Conservation (phyloP, 2,797 vertebrate genomes). For the Halcyon leucocephala region DNA sequence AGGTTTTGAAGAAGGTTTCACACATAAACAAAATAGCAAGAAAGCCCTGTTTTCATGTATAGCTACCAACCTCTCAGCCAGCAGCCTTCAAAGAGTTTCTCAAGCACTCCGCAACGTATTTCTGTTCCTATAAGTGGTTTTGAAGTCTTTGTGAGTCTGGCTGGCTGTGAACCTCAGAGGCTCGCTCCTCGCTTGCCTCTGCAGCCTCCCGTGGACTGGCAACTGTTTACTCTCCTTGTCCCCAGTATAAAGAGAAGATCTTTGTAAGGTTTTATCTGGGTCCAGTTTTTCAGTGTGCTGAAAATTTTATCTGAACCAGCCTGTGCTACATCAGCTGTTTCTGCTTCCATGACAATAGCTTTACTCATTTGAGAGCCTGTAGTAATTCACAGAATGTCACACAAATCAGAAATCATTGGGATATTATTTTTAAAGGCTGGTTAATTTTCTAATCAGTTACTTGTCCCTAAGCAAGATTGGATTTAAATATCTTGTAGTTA, state of each 20-base stretch:
- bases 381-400: background rate
- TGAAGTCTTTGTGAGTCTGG: background rate
- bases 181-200: background rate
- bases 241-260: background rate
- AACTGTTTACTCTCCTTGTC: background rate
- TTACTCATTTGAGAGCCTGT: background rate
- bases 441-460: background rate
- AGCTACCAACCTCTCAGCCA: background rate
- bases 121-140: background rate
- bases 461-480: background rate
- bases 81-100: background rate
- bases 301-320: background rate
- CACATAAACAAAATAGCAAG: accelerated
- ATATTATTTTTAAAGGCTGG: background rate
- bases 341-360: background rate
- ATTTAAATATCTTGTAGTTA: background rate
- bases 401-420: background rate
- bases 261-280: background rate
- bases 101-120: background rate
- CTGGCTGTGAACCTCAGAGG: background rate
- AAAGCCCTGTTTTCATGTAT: background rate
- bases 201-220: background rate
- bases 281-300: background rate
- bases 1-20: background rate
- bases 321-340: background rate